Conservation (phyloP, 2,888 invertebrate species). For the Therioaphis trifolii region DNA sequence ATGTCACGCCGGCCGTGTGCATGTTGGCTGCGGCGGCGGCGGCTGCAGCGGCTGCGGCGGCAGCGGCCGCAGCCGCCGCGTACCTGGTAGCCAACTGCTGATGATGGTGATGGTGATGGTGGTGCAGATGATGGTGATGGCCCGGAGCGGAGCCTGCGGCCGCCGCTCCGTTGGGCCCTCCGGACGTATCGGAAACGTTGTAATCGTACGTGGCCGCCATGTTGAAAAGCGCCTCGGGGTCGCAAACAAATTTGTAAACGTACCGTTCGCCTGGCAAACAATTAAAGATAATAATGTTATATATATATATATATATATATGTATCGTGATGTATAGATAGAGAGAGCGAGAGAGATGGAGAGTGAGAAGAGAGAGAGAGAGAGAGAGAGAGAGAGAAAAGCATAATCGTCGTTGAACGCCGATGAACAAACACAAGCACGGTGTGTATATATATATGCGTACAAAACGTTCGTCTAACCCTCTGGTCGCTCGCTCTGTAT, state of each 20-base stretch:
- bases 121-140: conserved; percentile 41
- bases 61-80: conserved; percentile 36
- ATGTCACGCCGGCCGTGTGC: neutral
- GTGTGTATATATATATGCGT: neutral
- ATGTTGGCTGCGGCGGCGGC: conserved; percentile 25
- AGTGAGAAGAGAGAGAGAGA: too few species aligned
- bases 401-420: conserved; percentile 20
- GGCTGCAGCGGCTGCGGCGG: conserved; percentile 31
- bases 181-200: conserved; percentile 47
- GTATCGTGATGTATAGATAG: too few species aligned
- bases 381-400: too few species aligned
- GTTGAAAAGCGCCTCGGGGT: conserved; percentile 89
- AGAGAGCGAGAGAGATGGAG: too few species aligned
- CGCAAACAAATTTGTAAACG: conserved; percentile 96
- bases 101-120: conserved; percentile 47
- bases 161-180: neutral
- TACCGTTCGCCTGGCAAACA: conserved; percentile 83
- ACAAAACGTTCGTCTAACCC: neutral
- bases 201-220: conserved; percentile 70
- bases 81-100: conserved; percentile 50
- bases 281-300: neutral
- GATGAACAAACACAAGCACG: neutral
- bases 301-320: neutral
- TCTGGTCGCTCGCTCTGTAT: neutral
- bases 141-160: neutral